These are phyloP conservation scores for Ormia ochracea DNA, from an alignment of 2,888 invertebrate species.

Conservation along the genomic window DNA sequence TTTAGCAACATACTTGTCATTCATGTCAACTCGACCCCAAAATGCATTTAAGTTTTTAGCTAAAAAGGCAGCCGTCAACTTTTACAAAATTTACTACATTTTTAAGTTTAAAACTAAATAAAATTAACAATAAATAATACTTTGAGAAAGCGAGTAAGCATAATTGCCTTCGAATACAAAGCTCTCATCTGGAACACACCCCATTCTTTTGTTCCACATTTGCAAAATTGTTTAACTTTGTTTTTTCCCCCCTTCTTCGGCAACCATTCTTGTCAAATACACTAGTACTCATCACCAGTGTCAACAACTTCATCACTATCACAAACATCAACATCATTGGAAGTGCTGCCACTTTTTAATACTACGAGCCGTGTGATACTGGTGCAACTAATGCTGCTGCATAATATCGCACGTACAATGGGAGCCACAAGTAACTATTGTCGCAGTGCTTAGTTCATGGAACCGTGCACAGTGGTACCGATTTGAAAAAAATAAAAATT, in stretches of 20 bases:
- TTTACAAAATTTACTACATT: not conserved
- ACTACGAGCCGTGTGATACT: too few relatives aligned
- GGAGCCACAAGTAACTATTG: too few relatives aligned
- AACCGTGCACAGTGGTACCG: too few relatives aligned
- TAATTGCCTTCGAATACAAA: slow-evolving; percentile 20
- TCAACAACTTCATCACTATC: slow-evolving; percentile 33
- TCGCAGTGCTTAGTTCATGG: too few relatives aligned
- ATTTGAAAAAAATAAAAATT: too few relatives aligned
- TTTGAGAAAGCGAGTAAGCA: not conserved
- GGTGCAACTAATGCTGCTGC: too few relatives aligned
- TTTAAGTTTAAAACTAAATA: not conserved
- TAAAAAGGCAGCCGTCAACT: too few relatives aligned
- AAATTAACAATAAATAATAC: not conserved
- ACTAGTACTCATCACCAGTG: slow-evolving; percentile 37
- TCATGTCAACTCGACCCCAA: too few relatives aligned
- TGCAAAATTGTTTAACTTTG: slow-evolving; percentile 1
- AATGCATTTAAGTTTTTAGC: too few relatives aligned
- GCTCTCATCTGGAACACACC: not conserved
- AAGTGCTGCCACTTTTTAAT: too few relatives aligned
- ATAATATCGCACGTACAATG: too few relatives aligned
- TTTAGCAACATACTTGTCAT: too few relatives aligned
- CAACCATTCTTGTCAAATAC: slow-evolving; percentile 42
- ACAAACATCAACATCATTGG: not conserved
- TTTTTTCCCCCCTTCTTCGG: not conserved
- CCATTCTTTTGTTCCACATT: slow-evolving; percentile 28